Conservation (phyloP, 2,888 invertebrate genomes). For the Ditula angustiorana region DNA sequence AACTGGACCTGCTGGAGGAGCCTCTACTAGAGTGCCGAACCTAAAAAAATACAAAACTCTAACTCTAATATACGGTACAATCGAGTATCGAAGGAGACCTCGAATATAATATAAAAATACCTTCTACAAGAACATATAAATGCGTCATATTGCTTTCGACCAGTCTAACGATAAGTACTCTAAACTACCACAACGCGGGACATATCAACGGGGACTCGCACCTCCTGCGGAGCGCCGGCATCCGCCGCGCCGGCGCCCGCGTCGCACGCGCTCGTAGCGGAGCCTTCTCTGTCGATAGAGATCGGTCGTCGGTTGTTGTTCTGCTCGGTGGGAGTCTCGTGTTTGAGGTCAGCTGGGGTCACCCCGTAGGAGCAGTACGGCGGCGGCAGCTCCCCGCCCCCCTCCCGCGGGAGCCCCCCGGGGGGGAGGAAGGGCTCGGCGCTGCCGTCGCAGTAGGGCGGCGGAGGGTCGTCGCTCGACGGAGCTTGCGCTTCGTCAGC, state of each 20-base stretch:
- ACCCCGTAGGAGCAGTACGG: constrained; percentile 70
- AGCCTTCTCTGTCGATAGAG: neutral
- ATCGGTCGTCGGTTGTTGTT: constrained; percentile 46
- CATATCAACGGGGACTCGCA: neutral
- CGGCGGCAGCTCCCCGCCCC: constrained; percentile 61
- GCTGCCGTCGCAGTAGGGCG: constrained; percentile 66
- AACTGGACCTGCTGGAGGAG: too few species aligned
- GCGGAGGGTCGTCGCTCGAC: constrained; percentile 56
- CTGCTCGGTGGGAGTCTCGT: constrained; percentile 57
- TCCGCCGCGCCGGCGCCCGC: neutral
- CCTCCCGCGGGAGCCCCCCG: constrained; percentile 19
- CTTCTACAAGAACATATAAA: neutral
- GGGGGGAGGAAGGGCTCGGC: neutral
- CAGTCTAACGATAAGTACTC: neutral
- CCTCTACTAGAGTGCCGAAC: neutral
- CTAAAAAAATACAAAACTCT: neutral
- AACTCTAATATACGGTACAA: neutral
- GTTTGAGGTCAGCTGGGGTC: constrained; percentile 55
- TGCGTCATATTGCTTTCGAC: constrained; percentile 1
- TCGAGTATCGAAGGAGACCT: neutral
- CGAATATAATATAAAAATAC: constrained; percentile 5
- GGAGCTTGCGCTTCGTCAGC: neutral
- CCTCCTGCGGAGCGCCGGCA: neutral
- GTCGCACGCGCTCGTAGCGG: neutral
- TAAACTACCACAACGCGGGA: neutral